These are phyloP conservation scores for Tenebrio molitor DNA, from an alignment of 1,140 invertebrate genomes.

Conservation along the genomic window DNA sequence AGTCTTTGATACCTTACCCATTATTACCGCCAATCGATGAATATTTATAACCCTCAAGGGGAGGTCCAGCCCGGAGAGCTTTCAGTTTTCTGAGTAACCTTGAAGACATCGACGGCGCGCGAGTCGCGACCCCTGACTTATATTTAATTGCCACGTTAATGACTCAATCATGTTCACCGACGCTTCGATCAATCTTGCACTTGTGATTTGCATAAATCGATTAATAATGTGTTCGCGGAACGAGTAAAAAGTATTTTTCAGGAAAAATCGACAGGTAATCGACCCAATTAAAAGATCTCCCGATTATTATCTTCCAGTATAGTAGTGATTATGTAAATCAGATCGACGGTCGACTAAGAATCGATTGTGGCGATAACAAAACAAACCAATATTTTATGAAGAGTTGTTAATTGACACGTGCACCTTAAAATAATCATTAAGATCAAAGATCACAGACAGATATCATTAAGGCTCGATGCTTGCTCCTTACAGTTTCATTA, in stretches of 20 bases:
- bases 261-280: background rate
- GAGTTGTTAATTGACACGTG: conserved; percentile 44
- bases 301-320: conserved; percentile 14
- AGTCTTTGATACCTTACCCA: background rate
- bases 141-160: background rate
- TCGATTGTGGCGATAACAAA: conserved; percentile 36
- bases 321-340: conserved; percentile 40
- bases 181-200: background rate
- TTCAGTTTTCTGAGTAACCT: background rate
- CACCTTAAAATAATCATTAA: conserved; percentile 36
- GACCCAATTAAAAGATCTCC: conserved; percentile 30
- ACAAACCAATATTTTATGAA: conserved; percentile 42
- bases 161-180: background rate
- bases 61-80: background rate
- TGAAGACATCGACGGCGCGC: background rate
- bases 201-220: background rate
- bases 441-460: conserved; percentile 27
- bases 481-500: conserved; percentile 25
- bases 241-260: background rate
- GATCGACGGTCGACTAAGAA: conserved; percentile 23
- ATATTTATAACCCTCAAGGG: conserved; percentile 26
- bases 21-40: conserved; percentile 22
- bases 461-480: conserved; percentile 16
- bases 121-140: background rate
- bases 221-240: background rate